Evolutionary conservation across 2,113 vertebrate genomes (phyloP), one percentile per base, ranked within the genome.

Genomic region (Ranitomeya variabilis): DNA sequence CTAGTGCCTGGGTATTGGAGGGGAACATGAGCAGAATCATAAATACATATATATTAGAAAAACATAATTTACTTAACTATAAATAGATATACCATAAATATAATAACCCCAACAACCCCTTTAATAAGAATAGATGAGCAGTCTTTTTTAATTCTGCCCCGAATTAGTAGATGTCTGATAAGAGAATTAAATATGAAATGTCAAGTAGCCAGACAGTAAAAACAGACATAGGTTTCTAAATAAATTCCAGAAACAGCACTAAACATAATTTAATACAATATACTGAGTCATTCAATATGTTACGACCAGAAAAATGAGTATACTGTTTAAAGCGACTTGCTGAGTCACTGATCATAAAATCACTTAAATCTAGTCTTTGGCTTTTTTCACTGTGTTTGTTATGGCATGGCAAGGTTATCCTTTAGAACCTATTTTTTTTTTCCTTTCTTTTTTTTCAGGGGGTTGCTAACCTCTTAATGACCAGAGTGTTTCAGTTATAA

Each of bases 141-240:
- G 90, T 66, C 26, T 89, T 89, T 86, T 64, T 81, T 83, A 52
- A 88, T 60, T 89, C n/a, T 55, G 64, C 51, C 80, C 90, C 89
- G 90, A 93, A 90, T 93, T 54, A 86, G 92, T 64, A 71, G 57
- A 80, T 87, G 92, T 93, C 91, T 93, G 89, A 93, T 87, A 85
- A 86, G 80, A 92, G 92, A 95, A 94, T 87, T 90, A 84, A 90
- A 93, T 92, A 92, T 90, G 86, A 91, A 92, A 89, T 91, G 90
- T 88, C 92, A 93, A 90, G 90, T 92, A 85, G 91, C 80, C 60
- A 94, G 93, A 94, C 92, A 94, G 91, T 86, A 90, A 90, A 91
- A 84, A 91, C 77, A 93, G 93, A 90, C 90, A 87, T 80, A 90
- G 89, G 90, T 91, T 95, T 95, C 94, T 91, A 92, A 91, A 93